These are phyloP conservation scores for Acronicta alni DNA, from an alignment of 2,888 invertebrate species.

Conservation along the genomic window DNA sequence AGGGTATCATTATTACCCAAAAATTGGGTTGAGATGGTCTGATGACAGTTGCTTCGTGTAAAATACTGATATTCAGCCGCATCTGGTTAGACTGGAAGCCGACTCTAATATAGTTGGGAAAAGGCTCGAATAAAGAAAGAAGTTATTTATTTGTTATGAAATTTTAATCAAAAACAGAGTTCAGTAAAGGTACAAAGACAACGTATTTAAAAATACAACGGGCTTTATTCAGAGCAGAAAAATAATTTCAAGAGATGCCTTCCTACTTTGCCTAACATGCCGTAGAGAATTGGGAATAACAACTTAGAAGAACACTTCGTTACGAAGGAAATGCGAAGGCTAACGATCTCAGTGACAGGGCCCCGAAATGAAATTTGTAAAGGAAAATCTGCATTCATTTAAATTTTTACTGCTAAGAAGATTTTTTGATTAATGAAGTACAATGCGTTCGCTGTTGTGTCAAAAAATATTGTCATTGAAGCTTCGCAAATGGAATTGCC, in stretches of 20 bases:
- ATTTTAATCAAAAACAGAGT: constrained; percentile 19
- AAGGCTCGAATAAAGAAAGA: too few relatives aligned
- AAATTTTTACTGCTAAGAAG: constrained; percentile 40
- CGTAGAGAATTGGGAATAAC: constrained; percentile 66
- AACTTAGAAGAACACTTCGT: constrained; percentile 65
- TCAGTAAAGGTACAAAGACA: constrained; percentile 29
- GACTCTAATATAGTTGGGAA: too few relatives aligned
- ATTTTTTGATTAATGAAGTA: constrained; percentile 45
- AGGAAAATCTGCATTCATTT: constrained; percentile 58
- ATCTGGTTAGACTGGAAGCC: too few relatives aligned
- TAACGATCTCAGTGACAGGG: constrained; percentile 61
- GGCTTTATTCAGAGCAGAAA: constrained; percentile 44
- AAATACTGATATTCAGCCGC: too few relatives aligned
- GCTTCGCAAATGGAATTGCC: constrained; percentile 54
- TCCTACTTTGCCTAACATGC: constrained; percentile 63
- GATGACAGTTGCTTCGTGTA: too few relatives aligned
- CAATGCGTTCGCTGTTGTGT: constrained; percentile 35
- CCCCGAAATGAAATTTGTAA: constrained; percentile 64
- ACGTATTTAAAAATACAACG: constrained; percentile 48
- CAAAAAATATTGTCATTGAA: constrained; percentile 48
- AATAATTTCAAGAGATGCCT: constrained; percentile 55
- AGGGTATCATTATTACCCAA: too few relatives aligned
- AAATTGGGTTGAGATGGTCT: too few relatives aligned
- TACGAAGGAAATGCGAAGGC: constrained; percentile 62
- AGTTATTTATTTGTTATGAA: too few relatives aligned